These are phyloP conservation scores for Nyleta sp. DNA, from an alignment of 2,888 invertebrate species.

Conservation along the genomic window DNA sequence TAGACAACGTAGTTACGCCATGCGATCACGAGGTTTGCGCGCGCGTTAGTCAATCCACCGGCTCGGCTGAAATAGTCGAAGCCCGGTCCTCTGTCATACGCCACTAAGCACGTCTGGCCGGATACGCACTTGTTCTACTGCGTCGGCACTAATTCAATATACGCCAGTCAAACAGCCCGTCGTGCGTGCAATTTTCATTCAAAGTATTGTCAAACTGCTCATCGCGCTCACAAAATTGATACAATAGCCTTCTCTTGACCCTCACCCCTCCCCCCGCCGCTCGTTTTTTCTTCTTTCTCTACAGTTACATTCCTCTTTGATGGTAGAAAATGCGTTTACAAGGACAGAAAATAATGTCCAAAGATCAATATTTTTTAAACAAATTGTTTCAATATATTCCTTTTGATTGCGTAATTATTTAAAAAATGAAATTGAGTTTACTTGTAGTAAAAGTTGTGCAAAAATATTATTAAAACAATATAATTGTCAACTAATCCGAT, in stretches of 20 bases:
- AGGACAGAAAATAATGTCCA: no score
- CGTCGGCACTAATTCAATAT: constrained; percentile 62
- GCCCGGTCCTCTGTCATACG: constrained; percentile 48
- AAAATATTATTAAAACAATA: no score
- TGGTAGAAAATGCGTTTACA: no score
- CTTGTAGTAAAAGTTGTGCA: no score
- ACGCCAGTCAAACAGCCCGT: constrained; percentile 54
- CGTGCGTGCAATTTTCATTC: constrained; percentile 55
- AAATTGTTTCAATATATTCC: no score
- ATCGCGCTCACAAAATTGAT: constrained; percentile 25
- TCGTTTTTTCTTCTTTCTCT: no score
- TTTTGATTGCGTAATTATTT: no score
- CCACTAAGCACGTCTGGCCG: constrained; percentile 58
- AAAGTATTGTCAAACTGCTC: constrained; percentile 43
- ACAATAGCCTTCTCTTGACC: constrained; percentile 17
- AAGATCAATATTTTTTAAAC: no score
- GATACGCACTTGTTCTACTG: constrained; percentile 67
- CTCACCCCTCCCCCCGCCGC: no score
- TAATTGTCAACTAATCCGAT: constrained; percentile 61
- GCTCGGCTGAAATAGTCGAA: constrained; percentile 56
- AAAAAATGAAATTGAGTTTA: no score
- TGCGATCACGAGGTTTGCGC: constrained; percentile 6
- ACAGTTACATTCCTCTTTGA: no score
- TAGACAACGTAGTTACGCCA: constrained; percentile 27
- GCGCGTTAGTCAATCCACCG: constrained; percentile 17